Base-by-base conservation (phyloP, 2,888 invertebrate species). In the Iphiclides podalirius region DNA sequence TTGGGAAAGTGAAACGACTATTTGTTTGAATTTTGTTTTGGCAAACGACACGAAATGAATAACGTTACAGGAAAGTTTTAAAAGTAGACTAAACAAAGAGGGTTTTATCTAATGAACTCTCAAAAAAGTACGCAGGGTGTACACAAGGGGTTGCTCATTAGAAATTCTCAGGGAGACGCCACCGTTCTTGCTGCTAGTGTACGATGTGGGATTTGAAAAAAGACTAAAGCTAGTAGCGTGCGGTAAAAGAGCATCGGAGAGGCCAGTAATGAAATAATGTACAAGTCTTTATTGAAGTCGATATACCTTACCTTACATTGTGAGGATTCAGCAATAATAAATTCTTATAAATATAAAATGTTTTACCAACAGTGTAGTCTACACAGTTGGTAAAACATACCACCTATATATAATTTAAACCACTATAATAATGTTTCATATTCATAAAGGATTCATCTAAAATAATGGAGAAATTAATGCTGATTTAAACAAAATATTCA, bases 71-170 rank as follows among this genome's bases (percentile, higher is more conserved):
- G 70, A 70, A 70, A 69, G 66, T 64, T 57, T 63, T 64, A 53
- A 60, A 76, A 75, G 71, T 73, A 75, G 74, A 81, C 75, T 73
- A 76, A 79, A 80, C 77, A 76, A 72, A 72, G 70, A 72, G 72
- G 64, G 70, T 78, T 72, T 72, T 72, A 72, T 72, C 74, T 80
- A 79, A 81, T 79, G 79, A 80, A 79, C 76, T 76, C 66, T 74
- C 72, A 75, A 73, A 76, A 41, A 75, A 75, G 75, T 76, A 68
- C 70, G 75, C 67, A 65, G 72, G 66, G 70, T 69, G 72, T 49
- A 68, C 57, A 58, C 71, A 67, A 71, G 73, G 74, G 72, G 75
- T 65, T 70, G 72, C 74, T 75, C 78, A 78, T 78, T 77, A 77
- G 70, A 74, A 74, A 79, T 77, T 78, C 76, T 76, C 69, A 64